phyloP scores from a whole-genome alignment of 64 coral and sea anemone species.

The Montipora cactus region DNA sequence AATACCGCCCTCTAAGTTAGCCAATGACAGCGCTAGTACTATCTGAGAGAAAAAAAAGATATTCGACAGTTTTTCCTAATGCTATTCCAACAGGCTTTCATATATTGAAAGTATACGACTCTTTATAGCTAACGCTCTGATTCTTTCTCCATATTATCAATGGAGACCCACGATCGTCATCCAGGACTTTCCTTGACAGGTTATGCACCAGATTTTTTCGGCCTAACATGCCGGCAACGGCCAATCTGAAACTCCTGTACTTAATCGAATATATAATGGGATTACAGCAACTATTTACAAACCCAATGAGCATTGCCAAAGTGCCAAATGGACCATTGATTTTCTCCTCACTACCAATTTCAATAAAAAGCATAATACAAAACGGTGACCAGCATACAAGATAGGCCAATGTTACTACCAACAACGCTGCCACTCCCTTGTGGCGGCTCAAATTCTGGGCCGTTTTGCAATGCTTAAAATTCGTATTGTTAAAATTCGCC shows the following conservation, averaged over 20 bases:
- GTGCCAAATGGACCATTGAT: slow-evolving; percentile 11
- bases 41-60: no score
- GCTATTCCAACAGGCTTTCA: not conserved
- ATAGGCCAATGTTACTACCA: slow-evolving; percentile 62
- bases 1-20: no score
- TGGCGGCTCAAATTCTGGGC: slow-evolving; percentile 7
- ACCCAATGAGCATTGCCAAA: slow-evolving; percentile 72
- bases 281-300: slow-evolving; percentile 80
- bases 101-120: not conserved
- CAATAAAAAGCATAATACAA: slow-evolving; percentile 81
- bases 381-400: slow-evolving; percentile 83
- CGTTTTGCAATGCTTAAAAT: not conserved
- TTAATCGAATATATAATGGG: slow-evolving; percentile 81
- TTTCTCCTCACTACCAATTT: slow-evolving; percentile 68
- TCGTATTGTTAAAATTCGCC: not conserved
- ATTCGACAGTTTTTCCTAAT: no score
- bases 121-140: not conserved
- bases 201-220: not conserved
- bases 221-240: slow-evolving; percentile 27
- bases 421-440: slow-evolving; percentile 63
- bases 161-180: not conserved
- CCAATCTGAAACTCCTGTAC: slow-evolving; percentile 67
- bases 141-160: not conserved
- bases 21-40: no score
- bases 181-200: not conserved